phyloP scores from a whole-genome alignment of 2,888 invertebrate species.

The Parnassius mnemosyne region DNA sequence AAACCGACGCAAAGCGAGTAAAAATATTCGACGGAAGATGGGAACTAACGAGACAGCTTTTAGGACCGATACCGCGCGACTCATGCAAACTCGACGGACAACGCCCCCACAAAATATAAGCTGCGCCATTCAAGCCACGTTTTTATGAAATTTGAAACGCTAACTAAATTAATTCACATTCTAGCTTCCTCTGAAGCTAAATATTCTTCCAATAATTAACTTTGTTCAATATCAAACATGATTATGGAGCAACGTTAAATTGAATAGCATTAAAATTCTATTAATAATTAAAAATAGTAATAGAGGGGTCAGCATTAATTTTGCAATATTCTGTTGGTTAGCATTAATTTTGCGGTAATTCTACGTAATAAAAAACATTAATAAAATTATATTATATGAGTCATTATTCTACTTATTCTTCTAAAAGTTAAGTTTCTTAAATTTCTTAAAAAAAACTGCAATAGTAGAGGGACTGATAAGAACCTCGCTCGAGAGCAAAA shows the following conservation, averaged over 20 bases:
- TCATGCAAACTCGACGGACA: constrained; percentile 52
- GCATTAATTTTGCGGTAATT: too few relatives aligned
- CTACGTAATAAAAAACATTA: too few relatives aligned
- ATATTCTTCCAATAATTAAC: constrained; percentile 4
- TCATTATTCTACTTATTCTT: too few relatives aligned
- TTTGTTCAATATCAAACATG: constrained; percentile 3
- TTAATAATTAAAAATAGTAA: too few relatives aligned
- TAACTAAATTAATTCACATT: constrained; percentile 35
- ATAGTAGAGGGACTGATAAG: too few relatives aligned
- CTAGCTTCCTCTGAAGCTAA: constrained; percentile 5
- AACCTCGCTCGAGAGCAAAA: too few relatives aligned
- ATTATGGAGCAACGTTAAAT: background rate
- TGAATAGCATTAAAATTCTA: background rate
- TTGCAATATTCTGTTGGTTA: too few relatives aligned
- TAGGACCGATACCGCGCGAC: constrained; percentile 44
- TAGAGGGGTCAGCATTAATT: too few relatives aligned
- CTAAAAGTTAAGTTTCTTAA: too few relatives aligned
- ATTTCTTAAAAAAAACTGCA: too few relatives aligned
- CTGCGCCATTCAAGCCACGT: constrained; percentile 45
- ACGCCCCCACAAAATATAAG: constrained; percentile 58
- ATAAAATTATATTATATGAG: too few relatives aligned
- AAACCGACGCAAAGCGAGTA: constrained; percentile 52
- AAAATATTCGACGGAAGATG: constrained; percentile 55
- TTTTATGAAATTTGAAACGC: constrained; percentile 54
- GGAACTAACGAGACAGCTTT: constrained; percentile 53